Evolutionary conservation across 1,140 invertebrate species (phyloP), one percentile per base, ranked within the genome.

Genomic region (Drosophila ercepeae): DNA sequence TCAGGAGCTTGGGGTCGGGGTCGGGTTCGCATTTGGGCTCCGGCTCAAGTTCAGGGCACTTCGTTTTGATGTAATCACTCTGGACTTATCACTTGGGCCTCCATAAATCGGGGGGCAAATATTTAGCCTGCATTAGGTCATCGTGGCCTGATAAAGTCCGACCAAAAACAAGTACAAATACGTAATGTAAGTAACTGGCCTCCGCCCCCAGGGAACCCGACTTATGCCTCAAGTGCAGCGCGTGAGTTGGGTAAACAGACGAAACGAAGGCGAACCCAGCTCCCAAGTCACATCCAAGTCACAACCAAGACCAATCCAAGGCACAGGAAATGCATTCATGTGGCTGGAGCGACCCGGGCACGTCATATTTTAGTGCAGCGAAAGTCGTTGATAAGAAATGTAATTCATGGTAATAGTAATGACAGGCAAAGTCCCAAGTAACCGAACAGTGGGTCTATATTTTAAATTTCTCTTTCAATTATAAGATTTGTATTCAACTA

Each of bases 61-160:
- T 65, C 44, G 49, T 27, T 41, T 50, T 55, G 70, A 54, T 73
- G 57, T 72, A 73, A 72, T 73, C 65, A 44, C 45, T 19, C 7
- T 11, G 34, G n/a, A 44, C 60, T 76, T 81, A 81, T 79, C 77
- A 65, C 46, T 39, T 19, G 13, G 19, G 42, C 11, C 48, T 44
- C 44, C 50, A 52, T 48, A 57, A 78, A 75, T 60, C 60, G 67
- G 55, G 63, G 55, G 42, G 54, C 55, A 86, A 84, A 86, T 84
- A 84, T 84, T 67, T 86, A 29, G 59, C 59, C 34, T 19, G 36
- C 79, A 86, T 86, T 86, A 74, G 81, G 81, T 84, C 81, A 84
- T 46, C 79, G 59, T 14, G 42, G 6, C 13, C 46, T 60, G 81
- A 84, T 86, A 83, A 65, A 83, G 39, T 8, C 14, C 14, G 6